A percentile compares a stretch with the other conserved stretches of the same genome.
phyloP scores from a whole-genome alignment of 2,888 invertebrate species.

The Rhorus exstirpatorius region DNA sequence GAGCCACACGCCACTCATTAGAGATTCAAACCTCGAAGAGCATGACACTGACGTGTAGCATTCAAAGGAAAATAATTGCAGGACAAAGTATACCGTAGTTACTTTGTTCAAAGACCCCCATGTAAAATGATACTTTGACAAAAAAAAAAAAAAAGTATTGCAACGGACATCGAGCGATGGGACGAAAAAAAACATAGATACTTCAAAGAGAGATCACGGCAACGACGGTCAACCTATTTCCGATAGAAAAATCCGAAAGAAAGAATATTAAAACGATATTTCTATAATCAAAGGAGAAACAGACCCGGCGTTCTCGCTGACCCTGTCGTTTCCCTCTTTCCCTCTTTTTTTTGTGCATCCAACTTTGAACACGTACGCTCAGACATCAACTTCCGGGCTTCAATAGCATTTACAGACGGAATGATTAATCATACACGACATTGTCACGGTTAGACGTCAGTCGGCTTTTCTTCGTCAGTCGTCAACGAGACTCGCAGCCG shows the following conservation, averaged over 20 bases:
- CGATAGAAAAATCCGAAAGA: not conserved
- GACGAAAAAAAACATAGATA: not conserved
- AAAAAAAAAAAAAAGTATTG: not conserved
- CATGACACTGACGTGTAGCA: not conserved
- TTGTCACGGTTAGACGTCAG: conserved; percentile 11
- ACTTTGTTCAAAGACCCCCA: not conserved
- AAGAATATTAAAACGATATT: not conserved
- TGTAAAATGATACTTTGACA: not conserved
- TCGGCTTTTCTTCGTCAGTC: conserved; percentile 31
- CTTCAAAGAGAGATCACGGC: not conserved
- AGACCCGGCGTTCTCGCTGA: not conserved
- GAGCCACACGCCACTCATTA: not conserved
- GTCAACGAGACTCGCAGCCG: conserved; percentile 9
- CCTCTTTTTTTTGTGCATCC: not conserved
- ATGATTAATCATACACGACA: conserved; percentile 47
- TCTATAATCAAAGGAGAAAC: conserved; percentile 5
- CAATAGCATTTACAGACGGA: conserved; percentile 32
- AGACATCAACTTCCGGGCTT: not conserved
- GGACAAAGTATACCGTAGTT: not conserved
- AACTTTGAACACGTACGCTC: not conserved
- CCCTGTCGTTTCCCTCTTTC: not conserved
- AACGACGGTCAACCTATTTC: not conserved
- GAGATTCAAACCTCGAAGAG: not conserved
- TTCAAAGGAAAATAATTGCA: not conserved
- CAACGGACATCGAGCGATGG: not conserved